Evolutionary conservation across 1,140 invertebrate species (phyloP).

Genomic region (Littorina saxatilis): DNA sequence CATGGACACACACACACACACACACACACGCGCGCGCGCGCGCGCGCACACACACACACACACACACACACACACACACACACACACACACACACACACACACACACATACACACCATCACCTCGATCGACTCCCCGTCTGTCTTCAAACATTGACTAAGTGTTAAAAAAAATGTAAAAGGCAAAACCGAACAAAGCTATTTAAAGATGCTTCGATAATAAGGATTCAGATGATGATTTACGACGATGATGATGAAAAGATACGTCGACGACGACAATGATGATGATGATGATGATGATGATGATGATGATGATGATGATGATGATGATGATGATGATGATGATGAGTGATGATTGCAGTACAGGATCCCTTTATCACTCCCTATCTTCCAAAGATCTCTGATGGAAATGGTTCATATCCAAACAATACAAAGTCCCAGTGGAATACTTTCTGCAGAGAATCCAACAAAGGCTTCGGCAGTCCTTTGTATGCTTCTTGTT

Average conservation of each 20-base stretch:
- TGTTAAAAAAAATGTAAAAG: no score
- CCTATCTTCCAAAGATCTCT: constrained; percentile 20
- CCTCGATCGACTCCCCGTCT: no score
- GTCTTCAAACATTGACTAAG: no score
- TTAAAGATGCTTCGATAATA: no score
- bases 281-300: neutral
- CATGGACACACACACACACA: neutral
- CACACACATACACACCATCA: neutral
- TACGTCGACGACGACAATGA: neutral
- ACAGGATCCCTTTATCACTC: no score
- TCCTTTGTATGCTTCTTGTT: constrained; percentile 20
- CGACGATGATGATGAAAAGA: no score
- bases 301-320: neutral
- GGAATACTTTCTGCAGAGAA: constrained; percentile 10
- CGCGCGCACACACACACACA: neutral
- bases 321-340: neutral
- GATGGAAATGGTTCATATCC: constrained; percentile 33
- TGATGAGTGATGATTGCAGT: no score
- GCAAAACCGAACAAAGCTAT: no score
- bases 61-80: neutral
- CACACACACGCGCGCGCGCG: neutral
- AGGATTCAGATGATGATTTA: no score
- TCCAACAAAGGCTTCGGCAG: constrained; percentile 9
- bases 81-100: no score
- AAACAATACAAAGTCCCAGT: constrained; percentile 40